These are phyloP conservation scores for Cheiracanthium punctorium DNA, from an alignment of 2,888 invertebrate genomes.

Conservation along the genomic window DNA sequence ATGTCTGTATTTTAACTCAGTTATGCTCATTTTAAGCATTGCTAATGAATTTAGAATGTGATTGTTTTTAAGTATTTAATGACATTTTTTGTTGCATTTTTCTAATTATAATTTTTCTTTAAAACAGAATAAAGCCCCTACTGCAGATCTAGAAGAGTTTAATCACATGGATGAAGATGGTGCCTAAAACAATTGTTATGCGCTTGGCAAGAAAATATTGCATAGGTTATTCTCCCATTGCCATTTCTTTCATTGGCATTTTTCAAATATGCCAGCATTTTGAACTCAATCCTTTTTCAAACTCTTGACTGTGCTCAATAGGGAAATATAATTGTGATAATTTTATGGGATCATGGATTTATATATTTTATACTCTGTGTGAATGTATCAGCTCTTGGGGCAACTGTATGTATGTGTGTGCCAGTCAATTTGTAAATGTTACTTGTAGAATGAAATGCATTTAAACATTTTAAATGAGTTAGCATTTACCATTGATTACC, in stretches of 20 bases:
- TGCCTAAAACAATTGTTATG: constrained; percentile 15
- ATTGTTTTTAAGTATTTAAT: too few species aligned
- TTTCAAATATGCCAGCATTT: constrained; percentile 12
- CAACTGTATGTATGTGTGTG: background rate
- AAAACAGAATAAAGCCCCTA: constrained; percentile 66
- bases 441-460: background rate
- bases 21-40: background rate
- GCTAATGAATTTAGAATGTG: too few species aligned
- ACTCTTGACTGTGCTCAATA: constrained; percentile 56
- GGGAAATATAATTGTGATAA: constrained; percentile 61
- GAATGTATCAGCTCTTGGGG: constrained; percentile 12
- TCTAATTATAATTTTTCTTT: background rate
- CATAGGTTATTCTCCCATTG: constrained; percentile 16
- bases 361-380: constrained; percentile 44
- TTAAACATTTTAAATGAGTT: background rate
- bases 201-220: background rate
- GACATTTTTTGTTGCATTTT: too few species aligned
- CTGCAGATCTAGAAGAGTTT: constrained; percentile 56
- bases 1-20: too few species aligned
- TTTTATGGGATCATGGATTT: constrained; percentile 58
- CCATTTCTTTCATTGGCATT: constrained; percentile 19
- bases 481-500: background rate
- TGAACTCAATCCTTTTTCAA: constrained; percentile 17
- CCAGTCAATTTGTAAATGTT: background rate
- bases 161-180: constrained; percentile 48